These are phyloP conservation scores for Distichodus sexfasciatus DNA, from an alignment of 2,797 vertebrate genomes.

Conservation along the genomic window DNA sequence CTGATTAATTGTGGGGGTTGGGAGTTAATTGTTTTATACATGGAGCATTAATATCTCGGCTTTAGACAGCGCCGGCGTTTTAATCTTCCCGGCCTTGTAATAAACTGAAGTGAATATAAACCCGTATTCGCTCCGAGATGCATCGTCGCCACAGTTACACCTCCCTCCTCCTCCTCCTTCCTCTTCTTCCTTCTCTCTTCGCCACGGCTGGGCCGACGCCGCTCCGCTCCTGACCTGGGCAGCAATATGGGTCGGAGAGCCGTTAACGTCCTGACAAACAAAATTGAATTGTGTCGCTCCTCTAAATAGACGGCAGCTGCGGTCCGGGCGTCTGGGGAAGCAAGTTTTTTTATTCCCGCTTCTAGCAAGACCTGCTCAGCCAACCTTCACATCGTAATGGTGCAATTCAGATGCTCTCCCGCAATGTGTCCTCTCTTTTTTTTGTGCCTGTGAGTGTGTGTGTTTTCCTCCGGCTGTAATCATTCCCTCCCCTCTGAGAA, in stretches of 20 bases:
- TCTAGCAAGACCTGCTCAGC: constrained; percentile 28
- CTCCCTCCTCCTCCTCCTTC: not conserved
- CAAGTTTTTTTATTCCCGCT: constrained; percentile 44
- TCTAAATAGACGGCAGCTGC: constrained; percentile 53
- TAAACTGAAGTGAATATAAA: constrained; percentile 46
- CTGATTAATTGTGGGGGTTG: constrained; percentile 44
- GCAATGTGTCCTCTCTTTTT: not conserved
- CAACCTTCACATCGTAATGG: constrained; percentile 20
- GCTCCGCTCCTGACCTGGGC: not conserved
- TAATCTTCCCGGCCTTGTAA: constrained; percentile 47
- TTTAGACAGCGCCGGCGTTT: constrained; percentile 50
- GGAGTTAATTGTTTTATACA: constrained; percentile 48
- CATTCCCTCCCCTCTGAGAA: constrained; percentile 12
- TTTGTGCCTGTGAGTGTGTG: not conserved
- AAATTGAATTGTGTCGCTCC: constrained; percentile 51
- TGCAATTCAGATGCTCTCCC: constrained; percentile 18
- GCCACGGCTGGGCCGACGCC: not conserved
- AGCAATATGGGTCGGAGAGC: constrained; percentile 44
- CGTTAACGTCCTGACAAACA: constrained; percentile 51
- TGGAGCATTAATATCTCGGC: constrained; percentile 40
- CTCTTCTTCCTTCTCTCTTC: not conserved
- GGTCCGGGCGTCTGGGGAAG: constrained; percentile 40
- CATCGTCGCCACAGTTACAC: not conserved
- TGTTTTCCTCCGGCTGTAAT: not conserved
- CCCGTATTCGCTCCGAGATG: not conserved